Evolutionary conservation across 1,140 invertebrate species (phyloP).

Genomic region (Olivierus martensii): DNA sequence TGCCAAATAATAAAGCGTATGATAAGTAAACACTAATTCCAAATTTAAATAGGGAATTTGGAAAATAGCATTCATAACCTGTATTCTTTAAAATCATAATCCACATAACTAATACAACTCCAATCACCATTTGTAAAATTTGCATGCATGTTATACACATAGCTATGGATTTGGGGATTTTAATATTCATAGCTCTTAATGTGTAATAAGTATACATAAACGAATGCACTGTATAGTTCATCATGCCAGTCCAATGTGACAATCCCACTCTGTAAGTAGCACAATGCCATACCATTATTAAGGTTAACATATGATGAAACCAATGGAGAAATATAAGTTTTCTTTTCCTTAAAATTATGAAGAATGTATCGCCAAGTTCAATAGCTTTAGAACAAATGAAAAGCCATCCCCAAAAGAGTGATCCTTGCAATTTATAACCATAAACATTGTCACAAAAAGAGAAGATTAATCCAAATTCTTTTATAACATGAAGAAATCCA

Average conservation of each 20-base stretch:
- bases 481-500: slow-evolving; percentile 70
- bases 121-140: slow-evolving; percentile 88
- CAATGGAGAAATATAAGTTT: slow-evolving; percentile 96
- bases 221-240: slow-evolving; percentile 96
- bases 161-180: slow-evolving; percentile 62
- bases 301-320: slow-evolving; percentile 53
- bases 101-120: slow-evolving; percentile 25
- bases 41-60: too few species aligned
- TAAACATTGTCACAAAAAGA: slow-evolving; percentile 87
- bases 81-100: too few species aligned
- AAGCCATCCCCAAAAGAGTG: slow-evolving; percentile 91
- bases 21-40: slow-evolving; percentile 7
- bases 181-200: slow-evolving; percentile 69
- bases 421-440: slow-evolving; percentile 70
- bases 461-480: slow-evolving; percentile 77
- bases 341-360: slow-evolving; percentile 91
- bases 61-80: too few species aligned
- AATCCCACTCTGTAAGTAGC: slow-evolving; percentile 82
- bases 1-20: too few species aligned
- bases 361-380: slow-evolving; percentile 89
- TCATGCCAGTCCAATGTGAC: slow-evolving; percentile 92
- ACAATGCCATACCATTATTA: slow-evolving; percentile 94
- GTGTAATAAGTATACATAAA: slow-evolving; percentile 98
- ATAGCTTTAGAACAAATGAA: slow-evolving; percentile 86
- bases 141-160: slow-evolving; percentile 89